A percentile compares a stretch with the other conserved stretches of the same genome.
These are phyloP conservation scores for Drosophila arawakana DNA, from an alignment of 1,140 invertebrate genomes.

Conservation along the genomic window DNA sequence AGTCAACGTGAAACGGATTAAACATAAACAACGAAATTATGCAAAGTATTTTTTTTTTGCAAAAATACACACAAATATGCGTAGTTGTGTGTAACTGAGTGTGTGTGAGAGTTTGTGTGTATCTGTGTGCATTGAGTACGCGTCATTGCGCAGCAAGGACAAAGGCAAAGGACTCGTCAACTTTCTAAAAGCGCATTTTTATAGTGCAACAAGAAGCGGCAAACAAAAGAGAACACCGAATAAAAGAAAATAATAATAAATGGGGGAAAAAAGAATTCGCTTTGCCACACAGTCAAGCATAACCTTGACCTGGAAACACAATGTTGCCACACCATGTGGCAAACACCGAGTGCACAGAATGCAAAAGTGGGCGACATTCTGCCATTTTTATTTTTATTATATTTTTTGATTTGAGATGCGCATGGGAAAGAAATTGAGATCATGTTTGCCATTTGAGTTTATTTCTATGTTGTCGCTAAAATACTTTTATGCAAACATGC, in stretches of 20 bases:
- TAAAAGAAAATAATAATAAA: constrained; percentile 27
- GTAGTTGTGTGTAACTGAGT: not conserved
- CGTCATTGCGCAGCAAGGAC: constrained; percentile 66
- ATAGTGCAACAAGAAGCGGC: constrained; percentile 19
- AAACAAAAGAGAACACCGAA: constrained; percentile 1
- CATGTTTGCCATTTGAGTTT: constrained; percentile 74
- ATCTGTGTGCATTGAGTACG: constrained; percentile 22
- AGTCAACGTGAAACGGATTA: constrained; percentile 31
- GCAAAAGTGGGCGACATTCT: constrained; percentile 9
- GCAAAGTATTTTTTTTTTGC: constrained; percentile 52
- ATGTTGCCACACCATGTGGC: constrained; percentile 47
- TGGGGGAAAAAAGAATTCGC: constrained; percentile 44
- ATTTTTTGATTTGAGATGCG: constrained; percentile 28
- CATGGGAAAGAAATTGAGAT: constrained; percentile 29
- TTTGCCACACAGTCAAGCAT: constrained; percentile 37
- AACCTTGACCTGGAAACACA: constrained; percentile 75
- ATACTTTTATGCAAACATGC: constrained; percentile 9
- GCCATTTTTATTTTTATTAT: no score
- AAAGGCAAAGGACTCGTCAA: constrained; percentile 64
- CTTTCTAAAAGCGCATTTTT: constrained; percentile 65
- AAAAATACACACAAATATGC: constrained; percentile 4
- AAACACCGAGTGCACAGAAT: constrained; percentile 13
- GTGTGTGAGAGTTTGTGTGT: constrained; percentile 3
- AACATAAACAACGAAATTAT: constrained; percentile 63
- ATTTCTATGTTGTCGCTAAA: constrained; percentile 55